These are phyloP conservation scores for Torymus aiolomorphi DNA, from an alignment of 2,888 invertebrate genomes.

Conservation along the genomic window DNA sequence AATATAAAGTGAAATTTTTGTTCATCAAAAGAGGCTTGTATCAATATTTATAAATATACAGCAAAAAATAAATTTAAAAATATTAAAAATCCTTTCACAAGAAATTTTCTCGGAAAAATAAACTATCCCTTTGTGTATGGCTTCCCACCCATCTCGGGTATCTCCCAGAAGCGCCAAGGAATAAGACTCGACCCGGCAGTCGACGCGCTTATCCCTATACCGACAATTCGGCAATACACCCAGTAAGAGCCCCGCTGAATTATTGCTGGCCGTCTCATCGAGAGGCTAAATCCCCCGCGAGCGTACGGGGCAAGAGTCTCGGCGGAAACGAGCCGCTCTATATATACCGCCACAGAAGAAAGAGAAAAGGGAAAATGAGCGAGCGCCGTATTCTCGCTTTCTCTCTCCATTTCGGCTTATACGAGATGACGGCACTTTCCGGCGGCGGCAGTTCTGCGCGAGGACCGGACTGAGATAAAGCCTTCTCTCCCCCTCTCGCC, in stretches of 20 bases:
- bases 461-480: constrained; percentile 34
- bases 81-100: too few species aligned
- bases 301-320: neutral
- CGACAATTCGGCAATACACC: constrained; percentile 29
- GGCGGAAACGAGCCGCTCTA: too few species aligned
- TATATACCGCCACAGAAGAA: too few species aligned
- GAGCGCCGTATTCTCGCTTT: neutral
- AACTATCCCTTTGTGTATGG: too few species aligned
- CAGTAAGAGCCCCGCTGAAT: constrained; percentile 52
- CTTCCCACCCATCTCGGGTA: too few species aligned
- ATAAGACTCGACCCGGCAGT: too few species aligned
- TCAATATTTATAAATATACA: too few species aligned
- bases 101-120: too few species aligned
- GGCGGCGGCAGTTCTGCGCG: neutral
- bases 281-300: constrained; percentile 43
- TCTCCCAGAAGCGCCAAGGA: too few species aligned
- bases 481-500: neutral
- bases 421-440: constrained; percentile 25
- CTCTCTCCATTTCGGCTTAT: constrained; percentile 25
- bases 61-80: too few species aligned
- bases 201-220: constrained; percentile 33
- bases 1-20: too few species aligned
- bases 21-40: too few species aligned
- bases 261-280: constrained; percentile 57
- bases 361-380: constrained; percentile 5